These are phyloP conservation scores for Umimayanthus kanabou DNA, from an alignment of 92 coral and sea anemone species.

Conservation along the genomic window DNA sequence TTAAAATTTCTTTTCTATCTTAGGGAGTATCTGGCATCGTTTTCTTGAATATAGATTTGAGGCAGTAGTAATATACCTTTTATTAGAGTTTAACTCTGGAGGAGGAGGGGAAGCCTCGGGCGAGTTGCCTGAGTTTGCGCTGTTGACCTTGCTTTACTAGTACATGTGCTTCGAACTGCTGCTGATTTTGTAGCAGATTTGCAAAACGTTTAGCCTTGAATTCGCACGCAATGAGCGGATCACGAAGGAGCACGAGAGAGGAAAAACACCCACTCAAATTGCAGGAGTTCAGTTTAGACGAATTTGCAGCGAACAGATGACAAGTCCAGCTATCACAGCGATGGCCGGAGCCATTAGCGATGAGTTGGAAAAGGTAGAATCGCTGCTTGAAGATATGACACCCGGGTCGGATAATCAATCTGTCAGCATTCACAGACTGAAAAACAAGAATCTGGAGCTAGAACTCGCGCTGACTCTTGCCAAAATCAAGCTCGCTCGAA, in stretches of 20 bases:
- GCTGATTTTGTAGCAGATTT: no score
- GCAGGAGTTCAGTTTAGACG: background rate
- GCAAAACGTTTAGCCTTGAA: no score
- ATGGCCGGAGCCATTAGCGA: slow-evolving; percentile 26
- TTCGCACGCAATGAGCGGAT: slow-evolving; percentile 19
- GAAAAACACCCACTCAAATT: background rate
- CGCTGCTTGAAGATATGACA: slow-evolving; percentile 36
- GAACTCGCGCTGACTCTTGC: slow-evolving; percentile 47
- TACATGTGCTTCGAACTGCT: slow-evolving; percentile 17
- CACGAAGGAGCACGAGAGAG: slow-evolving; percentile 13
- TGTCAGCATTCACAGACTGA: slow-evolving; percentile 4
- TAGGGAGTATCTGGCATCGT: no score
- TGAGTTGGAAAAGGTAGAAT: slow-evolving; percentile 38
- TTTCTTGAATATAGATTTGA: no score
- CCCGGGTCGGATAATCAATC: slow-evolving; percentile 14
- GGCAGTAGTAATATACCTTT: background rate
- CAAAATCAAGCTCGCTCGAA: slow-evolving; percentile 42
- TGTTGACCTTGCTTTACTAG: slow-evolving; percentile 2
- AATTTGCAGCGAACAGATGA: background rate
- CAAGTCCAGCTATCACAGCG: background rate
- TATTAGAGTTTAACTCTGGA: slow-evolving; percentile 18
- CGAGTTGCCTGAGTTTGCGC: slow-evolving; percentile 27
- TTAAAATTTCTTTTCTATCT: no score
- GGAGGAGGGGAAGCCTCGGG: slow-evolving; percentile 7
- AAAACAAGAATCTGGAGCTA: slow-evolving; percentile 29